Evolutionary conservation across 2,888 invertebrate genomes (phyloP).

Genomic region (Leptinotarsa haldemani): DNA sequence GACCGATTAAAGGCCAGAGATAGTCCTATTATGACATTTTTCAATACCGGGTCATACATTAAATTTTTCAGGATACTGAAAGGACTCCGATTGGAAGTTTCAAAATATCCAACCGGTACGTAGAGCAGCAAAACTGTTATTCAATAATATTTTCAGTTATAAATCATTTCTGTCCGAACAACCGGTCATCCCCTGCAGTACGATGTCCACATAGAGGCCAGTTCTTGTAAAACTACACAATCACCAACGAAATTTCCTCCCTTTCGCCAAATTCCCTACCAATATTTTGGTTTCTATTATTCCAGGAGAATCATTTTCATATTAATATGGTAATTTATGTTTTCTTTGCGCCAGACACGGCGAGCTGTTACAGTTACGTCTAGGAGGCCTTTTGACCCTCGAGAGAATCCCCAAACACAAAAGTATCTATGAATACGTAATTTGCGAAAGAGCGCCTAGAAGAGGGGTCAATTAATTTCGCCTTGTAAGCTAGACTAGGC

Average conservation of each 20-base stretch:
- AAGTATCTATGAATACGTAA: slow-evolving; percentile 52
- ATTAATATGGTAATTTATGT: slow-evolving; percentile 54
- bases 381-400: slow-evolving; percentile 24
- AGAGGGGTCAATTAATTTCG: slow-evolving; percentile 53
- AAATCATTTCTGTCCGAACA: slow-evolving; percentile 17
- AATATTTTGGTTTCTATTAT: slow-evolving; percentile 47
- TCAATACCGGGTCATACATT: no score
- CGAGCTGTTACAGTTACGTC: slow-evolving; percentile 30
- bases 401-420: slow-evolving; percentile 23
- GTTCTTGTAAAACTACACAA: slow-evolving; percentile 35
- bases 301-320: slow-evolving; percentile 52
- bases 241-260: slow-evolving; percentile 36
- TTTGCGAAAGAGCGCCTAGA: slow-evolving; percentile 43
- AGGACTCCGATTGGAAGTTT: no score
- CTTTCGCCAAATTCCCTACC: slow-evolving; percentile 31
- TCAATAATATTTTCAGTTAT: slow-evolving; percentile 17
- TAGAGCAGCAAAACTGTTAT: background rate
- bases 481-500: slow-evolving; percentile 46
- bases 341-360: slow-evolving; percentile 35
- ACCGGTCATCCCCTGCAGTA: slow-evolving; percentile 21
- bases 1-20: no score
- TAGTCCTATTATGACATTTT: no score
- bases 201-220: slow-evolving; percentile 21
- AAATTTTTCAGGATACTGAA: no score
- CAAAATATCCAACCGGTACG: background rate